These are phyloP conservation scores for Helostoma temminkii DNA, from an alignment of 2,797 vertebrate species.

Conservation along the genomic window DNA sequence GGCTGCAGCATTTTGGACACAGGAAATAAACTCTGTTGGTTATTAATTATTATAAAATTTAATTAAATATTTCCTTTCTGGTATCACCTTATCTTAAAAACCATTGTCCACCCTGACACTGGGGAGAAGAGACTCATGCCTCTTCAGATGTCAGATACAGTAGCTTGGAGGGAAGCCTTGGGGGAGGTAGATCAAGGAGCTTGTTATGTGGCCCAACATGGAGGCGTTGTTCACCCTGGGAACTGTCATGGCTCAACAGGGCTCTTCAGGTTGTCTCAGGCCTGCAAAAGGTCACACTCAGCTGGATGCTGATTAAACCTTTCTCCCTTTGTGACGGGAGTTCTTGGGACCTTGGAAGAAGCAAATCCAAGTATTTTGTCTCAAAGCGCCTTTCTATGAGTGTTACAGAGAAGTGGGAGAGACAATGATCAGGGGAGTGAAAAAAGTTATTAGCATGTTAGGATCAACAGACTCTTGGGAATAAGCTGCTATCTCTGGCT, in stretches of 20 bases:
- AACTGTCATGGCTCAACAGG: constrained; percentile 70
- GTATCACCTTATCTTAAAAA: constrained; percentile 78
- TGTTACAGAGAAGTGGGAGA: background rate
- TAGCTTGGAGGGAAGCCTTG: constrained; percentile 23
- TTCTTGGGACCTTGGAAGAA: constrained; percentile 51
- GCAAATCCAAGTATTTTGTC: constrained; percentile 65
- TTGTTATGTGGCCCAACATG: constrained; percentile 75
- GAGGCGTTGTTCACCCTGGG: constrained; percentile 55
- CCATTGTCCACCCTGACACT: constrained; percentile 94
- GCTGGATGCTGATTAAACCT: constrained; percentile 85
- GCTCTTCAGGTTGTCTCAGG: constrained; percentile 71
- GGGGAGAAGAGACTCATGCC: constrained; percentile 97
- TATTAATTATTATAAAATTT: too few relatives aligned
- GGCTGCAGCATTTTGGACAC: too few relatives aligned
- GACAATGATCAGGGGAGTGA: background rate
- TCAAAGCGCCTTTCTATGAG: constrained; percentile 62
- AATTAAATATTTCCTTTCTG: too few relatives aligned
- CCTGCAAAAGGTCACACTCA: constrained; percentile 84
- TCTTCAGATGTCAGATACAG: constrained; percentile 96
- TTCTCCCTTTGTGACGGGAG: constrained; percentile 65
- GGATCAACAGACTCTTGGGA: background rate
- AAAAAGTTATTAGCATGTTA: constrained; percentile 6
- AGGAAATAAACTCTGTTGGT: too few relatives aligned
- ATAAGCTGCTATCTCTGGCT: background rate
- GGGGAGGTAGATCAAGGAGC: constrained; percentile 36